A percentile compares a stretch with the other conserved stretches of the same genome.
Evolutionary conservation across 1,140 invertebrate species (phyloP).

Genomic region (Drosophila ironensis): DNA sequence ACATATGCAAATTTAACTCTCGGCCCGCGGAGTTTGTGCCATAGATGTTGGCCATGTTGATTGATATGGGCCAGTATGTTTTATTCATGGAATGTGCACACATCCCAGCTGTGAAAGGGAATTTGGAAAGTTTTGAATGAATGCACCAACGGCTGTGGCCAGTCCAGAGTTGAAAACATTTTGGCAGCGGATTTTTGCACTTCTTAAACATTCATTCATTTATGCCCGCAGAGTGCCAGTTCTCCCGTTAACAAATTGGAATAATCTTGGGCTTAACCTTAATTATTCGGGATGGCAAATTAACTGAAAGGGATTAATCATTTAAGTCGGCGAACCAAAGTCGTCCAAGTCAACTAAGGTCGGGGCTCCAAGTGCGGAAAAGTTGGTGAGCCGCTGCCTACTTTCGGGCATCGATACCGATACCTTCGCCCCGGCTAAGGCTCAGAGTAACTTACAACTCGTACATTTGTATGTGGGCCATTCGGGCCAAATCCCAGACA

Average conservation of each 20-base stretch:
- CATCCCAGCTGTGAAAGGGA: background rate
- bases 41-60: slow-evolving; percentile 25
- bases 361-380: slow-evolving; percentile 24
- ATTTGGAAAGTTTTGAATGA: background rate
- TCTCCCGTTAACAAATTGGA: too few species aligned
- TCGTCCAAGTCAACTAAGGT: background rate
- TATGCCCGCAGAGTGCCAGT: too few species aligned
- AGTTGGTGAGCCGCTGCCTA: slow-evolving; percentile 35
- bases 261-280: slow-evolving; percentile 67
- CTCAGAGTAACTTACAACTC: background rate
- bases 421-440: slow-evolving; percentile 12
- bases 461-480: slow-evolving; percentile 22
- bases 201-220: too few species aligned
- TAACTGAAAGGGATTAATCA: slow-evolving; percentile 63
- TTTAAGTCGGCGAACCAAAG: slow-evolving; percentile 49
- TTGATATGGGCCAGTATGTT: slow-evolving; percentile 26
- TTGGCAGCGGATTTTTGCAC: too few species aligned
- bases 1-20: slow-evolving; percentile 43
- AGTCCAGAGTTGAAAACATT: too few species aligned
- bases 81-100: slow-evolving; percentile 12
- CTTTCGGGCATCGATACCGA: slow-evolving; percentile 57
- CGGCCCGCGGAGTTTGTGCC: background rate
- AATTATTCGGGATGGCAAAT: slow-evolving; percentile 40
- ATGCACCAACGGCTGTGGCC: background rate
- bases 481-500: slow-evolving; percentile 63